Conservation (phyloP, 2,888 invertebrate species). For the Trimorus sp. region DNA sequence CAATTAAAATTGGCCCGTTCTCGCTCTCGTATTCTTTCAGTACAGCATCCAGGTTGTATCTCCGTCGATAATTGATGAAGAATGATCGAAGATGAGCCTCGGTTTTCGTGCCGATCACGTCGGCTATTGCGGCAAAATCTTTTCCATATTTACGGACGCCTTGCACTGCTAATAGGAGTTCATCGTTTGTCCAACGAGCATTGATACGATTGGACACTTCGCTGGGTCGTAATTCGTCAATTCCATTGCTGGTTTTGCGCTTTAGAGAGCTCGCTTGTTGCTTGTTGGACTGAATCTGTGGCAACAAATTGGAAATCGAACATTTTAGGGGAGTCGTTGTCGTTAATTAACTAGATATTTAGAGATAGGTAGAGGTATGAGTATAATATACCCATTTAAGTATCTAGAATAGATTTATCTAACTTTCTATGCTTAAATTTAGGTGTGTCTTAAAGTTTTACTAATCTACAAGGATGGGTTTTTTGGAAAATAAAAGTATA, state of each 20-base stretch:
- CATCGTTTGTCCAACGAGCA: constrained; percentile 96
- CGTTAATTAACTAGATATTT: too few relatives aligned
- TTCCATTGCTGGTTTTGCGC: constrained; percentile 86
- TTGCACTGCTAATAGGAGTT: constrained; percentile 94
- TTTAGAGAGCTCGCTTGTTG: constrained; percentile 94
- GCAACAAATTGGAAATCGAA: too few relatives aligned
- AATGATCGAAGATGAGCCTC: constrained; percentile 96
- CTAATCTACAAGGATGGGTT: too few relatives aligned
- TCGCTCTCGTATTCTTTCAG: constrained; percentile 93
- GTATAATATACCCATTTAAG: too few relatives aligned
- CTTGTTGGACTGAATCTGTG: constrained; percentile 96
- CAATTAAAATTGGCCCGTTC: constrained; percentile 83
- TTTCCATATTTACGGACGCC: constrained; percentile 92
- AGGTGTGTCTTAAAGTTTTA: too few relatives aligned
- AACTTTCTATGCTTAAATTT: too few relatives aligned
- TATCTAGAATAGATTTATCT: too few relatives aligned
- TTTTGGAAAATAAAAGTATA: too few relatives aligned
- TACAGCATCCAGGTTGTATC: constrained; percentile 93
- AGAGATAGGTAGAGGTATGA: too few relatives aligned
- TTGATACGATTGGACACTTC: constrained; percentile 89
- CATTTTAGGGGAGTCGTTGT: too few relatives aligned
- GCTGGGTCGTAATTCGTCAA: constrained; percentile 86
- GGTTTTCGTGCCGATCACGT: constrained; percentile 96
- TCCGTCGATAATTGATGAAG: constrained; percentile 94
- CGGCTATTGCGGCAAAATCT: constrained; percentile 96